A percentile compares a stretch with the other conserved stretches of the same genome.
Conservation (phyloP, 2,888 invertebrate species). For the Idaea dimidiata region DNA sequence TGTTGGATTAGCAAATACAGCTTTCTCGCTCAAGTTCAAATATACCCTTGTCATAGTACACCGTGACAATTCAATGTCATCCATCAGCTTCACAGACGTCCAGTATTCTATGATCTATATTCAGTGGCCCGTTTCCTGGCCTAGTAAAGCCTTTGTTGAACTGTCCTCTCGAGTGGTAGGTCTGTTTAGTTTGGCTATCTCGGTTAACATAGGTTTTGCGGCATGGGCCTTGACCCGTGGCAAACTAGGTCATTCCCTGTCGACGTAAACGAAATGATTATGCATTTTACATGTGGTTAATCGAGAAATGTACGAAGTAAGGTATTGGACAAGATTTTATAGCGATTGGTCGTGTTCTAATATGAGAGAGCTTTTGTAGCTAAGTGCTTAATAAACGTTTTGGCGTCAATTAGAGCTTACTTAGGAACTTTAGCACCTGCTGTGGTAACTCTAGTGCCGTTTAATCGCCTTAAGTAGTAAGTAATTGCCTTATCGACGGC, state of each 20-base stretch:
- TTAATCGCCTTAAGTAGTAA: too few species aligned
- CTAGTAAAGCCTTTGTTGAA: conserved; percentile 35
- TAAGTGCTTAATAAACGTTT: conserved; percentile 4
- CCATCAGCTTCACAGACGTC: conserved; percentile 21
- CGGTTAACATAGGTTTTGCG: conserved; percentile 30
- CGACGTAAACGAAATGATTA: conserved; percentile 40
- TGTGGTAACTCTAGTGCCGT: neutral
- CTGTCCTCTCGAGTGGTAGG: conserved; percentile 27
- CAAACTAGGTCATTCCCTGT: conserved; percentile 44
- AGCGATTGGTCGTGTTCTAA: conserved; percentile 13
- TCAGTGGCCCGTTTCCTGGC: conserved; percentile 32
- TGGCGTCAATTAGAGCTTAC: conserved; percentile 5
- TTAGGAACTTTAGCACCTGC: neutral
- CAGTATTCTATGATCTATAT: conserved; percentile 35
- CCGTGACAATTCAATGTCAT: conserved; percentile 33
- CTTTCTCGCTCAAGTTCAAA: neutral
- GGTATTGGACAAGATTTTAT: conserved; percentile 16
- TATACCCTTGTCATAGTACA: neutral
- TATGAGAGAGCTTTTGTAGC: conserved; percentile 11
- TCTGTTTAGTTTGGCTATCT: conserved; percentile 32
- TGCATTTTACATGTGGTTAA: conserved; percentile 49
- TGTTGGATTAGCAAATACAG: neutral
- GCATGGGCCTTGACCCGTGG: conserved; percentile 43
- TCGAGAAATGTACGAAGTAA: conserved; percentile 36
- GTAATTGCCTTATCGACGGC: too few species aligned